These are phyloP conservation scores for Colletes gigas DNA, from an alignment of 1,140 invertebrate genomes.

Conservation along the genomic window DNA sequence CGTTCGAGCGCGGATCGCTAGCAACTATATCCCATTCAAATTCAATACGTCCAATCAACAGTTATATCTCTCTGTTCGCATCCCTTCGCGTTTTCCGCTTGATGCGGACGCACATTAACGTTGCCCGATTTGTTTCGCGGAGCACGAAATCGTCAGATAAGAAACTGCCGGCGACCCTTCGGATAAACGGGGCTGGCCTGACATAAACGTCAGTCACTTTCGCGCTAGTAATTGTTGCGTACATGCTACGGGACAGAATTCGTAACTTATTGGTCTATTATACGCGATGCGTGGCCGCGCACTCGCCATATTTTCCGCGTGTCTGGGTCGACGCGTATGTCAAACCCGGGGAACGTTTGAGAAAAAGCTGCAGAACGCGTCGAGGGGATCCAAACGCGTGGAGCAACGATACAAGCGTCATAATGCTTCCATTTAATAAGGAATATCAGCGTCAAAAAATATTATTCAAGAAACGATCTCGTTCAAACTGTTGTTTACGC, in stretches of 20 bases:
- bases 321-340: slow-evolving; percentile 36
- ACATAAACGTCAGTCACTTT: slow-evolving; percentile 61
- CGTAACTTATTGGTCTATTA: slow-evolving; percentile 44
- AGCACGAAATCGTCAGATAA: slow-evolving; percentile 69
- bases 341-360: slow-evolving; percentile 10
- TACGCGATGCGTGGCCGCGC: slow-evolving; percentile 42
- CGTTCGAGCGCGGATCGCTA: background rate
- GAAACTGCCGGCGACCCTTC: slow-evolving; percentile 33
- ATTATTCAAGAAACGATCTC: too few relatives aligned
- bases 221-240: slow-evolving; percentile 61
- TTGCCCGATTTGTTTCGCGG: slow-evolving; percentile 46
- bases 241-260: slow-evolving; percentile 2
- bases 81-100: slow-evolving; percentile 16
- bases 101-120: slow-evolving; percentile 12
- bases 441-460: background rate
- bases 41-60: slow-evolving; percentile 8
- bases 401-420: background rate
- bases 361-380: slow-evolving; percentile 16
- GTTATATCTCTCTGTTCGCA: slow-evolving; percentile 23
- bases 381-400: slow-evolving; percentile 7
- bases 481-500: too few relatives aligned
- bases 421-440: background rate
- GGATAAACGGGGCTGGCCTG: slow-evolving; percentile 10
- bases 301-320: slow-evolving; percentile 67
- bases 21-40: background rate